Percentiles rank a stretch among this genome's conserved stretches.
phyloP scores from a whole-genome alignment of 2,113 vertebrate genomes.

The Cichladusa arquata region DNA sequence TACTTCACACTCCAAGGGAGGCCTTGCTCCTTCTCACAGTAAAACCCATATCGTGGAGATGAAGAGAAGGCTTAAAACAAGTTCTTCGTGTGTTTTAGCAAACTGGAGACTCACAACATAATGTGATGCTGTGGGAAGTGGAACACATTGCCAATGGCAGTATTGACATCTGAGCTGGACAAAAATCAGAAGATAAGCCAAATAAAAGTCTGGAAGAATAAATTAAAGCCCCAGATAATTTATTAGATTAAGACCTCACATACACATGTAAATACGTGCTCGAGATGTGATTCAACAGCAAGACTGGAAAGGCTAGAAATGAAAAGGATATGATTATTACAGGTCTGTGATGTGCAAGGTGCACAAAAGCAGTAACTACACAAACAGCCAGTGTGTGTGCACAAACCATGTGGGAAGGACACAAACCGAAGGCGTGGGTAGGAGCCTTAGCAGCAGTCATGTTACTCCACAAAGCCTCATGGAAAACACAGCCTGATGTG shows the following conservation, averaged over 20 bases:
- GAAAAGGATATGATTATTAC: not conserved
- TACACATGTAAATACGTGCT: constrained; percentile 20
- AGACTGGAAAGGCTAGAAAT: not conserved
- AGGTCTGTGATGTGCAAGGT: not conserved
- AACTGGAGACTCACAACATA: not conserved
- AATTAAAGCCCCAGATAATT: constrained; percentile 39
- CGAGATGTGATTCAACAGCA: not conserved
- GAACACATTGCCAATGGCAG: not conserved
- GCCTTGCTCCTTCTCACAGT: not conserved
- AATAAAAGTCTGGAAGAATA: not conserved
- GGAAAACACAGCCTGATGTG: not conserved
- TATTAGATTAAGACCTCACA: constrained; percentile 65
- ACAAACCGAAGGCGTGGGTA: not conserved
- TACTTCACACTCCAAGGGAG: not conserved
- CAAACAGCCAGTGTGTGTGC: not conserved
- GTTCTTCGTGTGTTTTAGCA: not conserved
- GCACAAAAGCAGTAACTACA: not conserved
- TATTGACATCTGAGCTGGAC: not conserved
- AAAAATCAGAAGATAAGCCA: not conserved
- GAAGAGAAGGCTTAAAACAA: not conserved
- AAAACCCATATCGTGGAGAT: not conserved
- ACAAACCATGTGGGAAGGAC: not conserved
- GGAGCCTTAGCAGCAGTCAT: not conserved
- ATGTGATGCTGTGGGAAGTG: not conserved
- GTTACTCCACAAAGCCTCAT: not conserved